Conservation (phyloP, 2,113 vertebrate genomes). For the Nothoprocta perdicaria region DNA sequence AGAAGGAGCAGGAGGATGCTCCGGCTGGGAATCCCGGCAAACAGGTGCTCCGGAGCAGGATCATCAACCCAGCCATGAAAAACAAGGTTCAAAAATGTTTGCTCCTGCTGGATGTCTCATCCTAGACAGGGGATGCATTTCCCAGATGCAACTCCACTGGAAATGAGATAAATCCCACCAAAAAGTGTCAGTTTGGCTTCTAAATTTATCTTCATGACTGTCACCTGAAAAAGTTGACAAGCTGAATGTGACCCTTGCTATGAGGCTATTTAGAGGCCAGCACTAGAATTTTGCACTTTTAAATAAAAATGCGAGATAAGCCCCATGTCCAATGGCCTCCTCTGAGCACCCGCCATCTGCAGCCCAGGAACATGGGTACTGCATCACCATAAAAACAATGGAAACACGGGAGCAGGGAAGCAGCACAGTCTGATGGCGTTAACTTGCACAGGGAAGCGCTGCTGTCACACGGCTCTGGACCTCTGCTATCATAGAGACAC, state of each 20-base stretch:
- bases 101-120: neutral
- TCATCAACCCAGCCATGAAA: neutral
- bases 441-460: neutral
- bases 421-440: neutral
- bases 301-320: slow-evolving; percentile 6
- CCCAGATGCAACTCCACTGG: neutral
- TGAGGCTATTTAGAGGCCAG: neutral
- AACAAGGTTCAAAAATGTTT: neutral
- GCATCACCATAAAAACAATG: neutral
- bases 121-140: neutral
- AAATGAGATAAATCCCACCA: neutral
- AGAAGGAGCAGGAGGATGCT: neutral
- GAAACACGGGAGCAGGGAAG: neutral
- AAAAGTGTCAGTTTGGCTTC: neutral
- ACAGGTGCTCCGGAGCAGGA: neutral
- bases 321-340: neutral
- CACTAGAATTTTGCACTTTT: neutral
- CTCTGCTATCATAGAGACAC: neutral
- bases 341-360: neutral
- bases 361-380: neutral
- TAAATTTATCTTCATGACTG: neutral
- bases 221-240: neutral
- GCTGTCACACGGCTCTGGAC: neutral
- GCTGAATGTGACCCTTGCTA: neutral
- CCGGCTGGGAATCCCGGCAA: neutral